Evolutionary conservation across 2,797 vertebrate species (phyloP), one percentile per base, ranked within the genome.

Genomic region (Cebuella pygmaea): DNA sequence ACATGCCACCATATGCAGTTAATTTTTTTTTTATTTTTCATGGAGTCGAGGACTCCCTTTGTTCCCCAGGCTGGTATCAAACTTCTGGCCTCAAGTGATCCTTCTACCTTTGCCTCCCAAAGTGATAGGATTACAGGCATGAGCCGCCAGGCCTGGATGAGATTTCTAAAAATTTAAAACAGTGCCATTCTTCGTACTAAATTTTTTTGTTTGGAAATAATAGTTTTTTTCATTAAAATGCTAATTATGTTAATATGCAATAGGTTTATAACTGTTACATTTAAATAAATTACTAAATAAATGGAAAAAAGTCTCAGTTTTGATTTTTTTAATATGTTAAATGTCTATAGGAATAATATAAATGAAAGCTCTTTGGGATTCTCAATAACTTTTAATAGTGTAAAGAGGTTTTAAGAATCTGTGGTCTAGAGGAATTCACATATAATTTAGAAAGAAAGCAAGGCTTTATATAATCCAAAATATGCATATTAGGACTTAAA

Each of bases 321-420:
- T 93, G 72, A 80, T 27, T 95, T 1, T 76, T 86, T 90, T 88
- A 85, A 36, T 82, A 75, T 90, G 27, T 87, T 93, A 87, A 84
- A 81, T 76, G 59, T 57, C 57, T 61, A 3, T 74, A 74, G 61
- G 81, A 96, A 52, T 94, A 96, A 75, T 83, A 2, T 46, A 52
- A 83, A 84, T 12, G 64, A 46, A 78, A 94, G 33, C 46, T 84
- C 24, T 57, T 78, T 75, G 55, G 50, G 19, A 26, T 88, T 11
- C 55, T 94, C 55, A 61, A 7, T 84, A 70, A 84, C 26, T 72
- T 90, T 93, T 92, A 87, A 36, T 72, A 52, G 30, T 57, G 27
- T 88, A 85, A 91, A 81, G 20, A 72, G 9, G 5, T 78, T 96
- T 90, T 93, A 41, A 72, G 64, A 59, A 11, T 95, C 30, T 75